Evolutionary conservation across 2,888 invertebrate species (phyloP).

Genomic region (Notocelia uddmanniana): DNA sequence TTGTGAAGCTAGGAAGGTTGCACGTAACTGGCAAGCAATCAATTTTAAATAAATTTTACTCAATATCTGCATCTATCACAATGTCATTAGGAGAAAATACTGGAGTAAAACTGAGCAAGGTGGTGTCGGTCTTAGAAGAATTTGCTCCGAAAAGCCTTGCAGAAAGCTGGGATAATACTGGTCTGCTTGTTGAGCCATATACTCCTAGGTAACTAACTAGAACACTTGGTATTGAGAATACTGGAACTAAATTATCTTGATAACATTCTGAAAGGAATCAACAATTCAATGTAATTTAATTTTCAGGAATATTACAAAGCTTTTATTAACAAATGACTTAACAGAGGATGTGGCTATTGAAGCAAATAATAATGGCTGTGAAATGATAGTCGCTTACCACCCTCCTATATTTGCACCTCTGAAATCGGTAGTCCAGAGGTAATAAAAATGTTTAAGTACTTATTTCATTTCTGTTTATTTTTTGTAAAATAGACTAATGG

Average conservation of each 20-base stretch:
- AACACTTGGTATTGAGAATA: neutral
- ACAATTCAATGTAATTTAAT: slow-evolving; percentile 8
- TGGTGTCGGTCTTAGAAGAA: slow-evolving; percentile 87
- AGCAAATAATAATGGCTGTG: slow-evolving; percentile 88
- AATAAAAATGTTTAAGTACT: slow-evolving; percentile 49
- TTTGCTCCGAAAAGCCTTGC: slow-evolving; percentile 91
- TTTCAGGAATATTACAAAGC: slow-evolving; percentile 85
- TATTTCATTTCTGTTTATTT: slow-evolving; percentile 36
- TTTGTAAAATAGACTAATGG: neutral
- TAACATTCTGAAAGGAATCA: neutral
- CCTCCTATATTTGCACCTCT: slow-evolving; percentile 97
- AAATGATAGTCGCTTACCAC: slow-evolving; percentile 97
- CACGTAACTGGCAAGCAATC: slow-evolving; percentile 54
- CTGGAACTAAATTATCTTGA: neutral
- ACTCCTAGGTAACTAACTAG: slow-evolving; percentile 73
- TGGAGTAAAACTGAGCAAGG: slow-evolving; percentile 79
- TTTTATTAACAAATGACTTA: slow-evolving; percentile 96
- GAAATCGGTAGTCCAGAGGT: slow-evolving; percentile 93
- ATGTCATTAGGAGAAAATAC: slow-evolving; percentile 67
- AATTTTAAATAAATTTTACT: slow-evolving; percentile 55
- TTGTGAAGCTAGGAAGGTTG: slow-evolving; percentile 63
- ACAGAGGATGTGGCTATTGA: slow-evolving; percentile 95
- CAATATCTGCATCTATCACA: slow-evolving; percentile 55
- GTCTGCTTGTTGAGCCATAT: slow-evolving; percentile 93
- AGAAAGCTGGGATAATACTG: slow-evolving; percentile 98